Evolutionary conservation across 2,888 invertebrate genomes (phyloP), one percentile per base, ranked within the genome.

Genomic region (Andrena camellia): DNA sequence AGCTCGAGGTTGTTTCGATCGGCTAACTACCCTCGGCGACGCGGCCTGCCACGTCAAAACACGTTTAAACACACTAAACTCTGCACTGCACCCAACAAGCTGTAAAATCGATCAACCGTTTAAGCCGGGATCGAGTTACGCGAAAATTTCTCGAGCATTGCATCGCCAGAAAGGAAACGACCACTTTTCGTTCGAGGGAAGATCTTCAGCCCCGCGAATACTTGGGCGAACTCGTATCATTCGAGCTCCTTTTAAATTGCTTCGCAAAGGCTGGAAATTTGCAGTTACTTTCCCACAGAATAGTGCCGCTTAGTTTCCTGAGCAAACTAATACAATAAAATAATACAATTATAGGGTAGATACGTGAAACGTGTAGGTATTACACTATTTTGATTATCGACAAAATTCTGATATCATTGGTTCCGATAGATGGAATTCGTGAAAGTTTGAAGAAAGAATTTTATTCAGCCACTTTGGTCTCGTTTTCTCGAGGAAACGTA

Each of bases 101-200:
- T 35, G 52, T 54, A 42, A 67, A 60, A 60, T 74, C 59, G 33
- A 74, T 67, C 31, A 74, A 33, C 31, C 67, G 50, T 48, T 67
- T 42, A 59, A 67, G 48, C 67, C 17, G 2, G 31, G 13, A 63
- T 35, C 54, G 52, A 35, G 6, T 33, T 48, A 20, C 31, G 33
- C 29, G 48, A 60, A 60, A 67, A 20, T 57, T 72, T 23, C 23
- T 42, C 7, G 4, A 33, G 8, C 23, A 33, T 50, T 60, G 33
- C 33, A 5, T 33, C 20, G 13, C 54, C 13, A 60, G 48, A 6
- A n/a, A 8, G 8, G 17, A 23, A 33, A 17, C 54, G 52, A 17
- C 23, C 7, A 17, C 42, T 33, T 54, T 68, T 10, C 54, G 3
- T 33, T 17, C 60, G n/a, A 35, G 33, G 8, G 3, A 35, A 35